These are phyloP conservation scores for Agrotis ipsilon DNA, from an alignment of 2,888 invertebrate species.

Conservation along the genomic window DNA sequence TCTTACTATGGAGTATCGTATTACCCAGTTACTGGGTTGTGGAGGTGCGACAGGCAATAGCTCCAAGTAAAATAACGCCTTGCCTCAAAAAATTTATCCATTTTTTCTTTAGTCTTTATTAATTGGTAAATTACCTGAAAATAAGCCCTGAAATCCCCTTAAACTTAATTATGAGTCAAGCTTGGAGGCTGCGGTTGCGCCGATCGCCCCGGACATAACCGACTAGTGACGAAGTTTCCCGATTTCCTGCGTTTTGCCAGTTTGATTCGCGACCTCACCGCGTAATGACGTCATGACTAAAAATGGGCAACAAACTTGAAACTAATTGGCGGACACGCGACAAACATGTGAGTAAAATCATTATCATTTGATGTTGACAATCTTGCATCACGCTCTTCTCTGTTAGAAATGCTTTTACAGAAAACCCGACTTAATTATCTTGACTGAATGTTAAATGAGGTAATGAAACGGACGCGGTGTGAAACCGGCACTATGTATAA, in stretches of 20 bases:
- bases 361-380: not conserved
- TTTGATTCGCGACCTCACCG: conserved; percentile 37
- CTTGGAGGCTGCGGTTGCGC: not conserved
- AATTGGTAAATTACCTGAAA: not conserved
- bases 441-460: too few relatives aligned
- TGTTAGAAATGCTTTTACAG: too few relatives aligned
- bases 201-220: not conserved
- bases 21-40: too few relatives aligned
- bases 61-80: too few relatives aligned
- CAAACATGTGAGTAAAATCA: conserved; percentile 13
- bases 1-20: too few relatives aligned
- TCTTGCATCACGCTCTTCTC: not conserved
- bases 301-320: conserved; percentile 16
- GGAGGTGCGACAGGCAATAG: too few relatives aligned
- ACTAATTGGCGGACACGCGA: not conserved
- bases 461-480: too few relatives aligned
- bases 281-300: conserved; percentile 24
- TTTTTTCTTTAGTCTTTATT: too few relatives aligned
- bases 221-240: not conserved
- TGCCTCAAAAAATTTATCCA: too few relatives aligned
- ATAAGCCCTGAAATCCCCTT: not conserved
- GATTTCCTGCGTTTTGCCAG: conserved; percentile 12
- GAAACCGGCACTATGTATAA: too few relatives aligned
- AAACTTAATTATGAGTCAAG: not conserved
- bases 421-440: too few relatives aligned